Base-by-base conservation (phyloP, 2,888 invertebrate species). In the Netelia inedita region DNA sequence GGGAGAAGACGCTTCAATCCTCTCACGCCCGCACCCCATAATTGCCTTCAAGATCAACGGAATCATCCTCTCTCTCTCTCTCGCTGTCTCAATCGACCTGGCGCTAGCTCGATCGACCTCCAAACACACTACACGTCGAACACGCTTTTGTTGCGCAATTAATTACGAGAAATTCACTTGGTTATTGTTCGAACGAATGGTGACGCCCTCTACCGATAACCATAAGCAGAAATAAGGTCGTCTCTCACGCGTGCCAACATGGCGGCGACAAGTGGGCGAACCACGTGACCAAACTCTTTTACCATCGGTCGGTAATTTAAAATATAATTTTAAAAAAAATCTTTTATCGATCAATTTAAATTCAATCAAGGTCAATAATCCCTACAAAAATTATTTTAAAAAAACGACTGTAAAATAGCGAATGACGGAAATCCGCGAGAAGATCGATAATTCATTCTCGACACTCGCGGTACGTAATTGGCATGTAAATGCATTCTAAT, bases 401-500 rank as follows among this genome's bases (percentile, higher is more conserved):
- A n/a, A n/a, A 23, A 23, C 23, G 23, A 23, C 23, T 1, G 11
- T 8, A 43, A 11, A 43, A 14, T 21, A 1, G 1, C n/a, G 57
- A 57, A 21, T 57, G 9, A 9, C 8, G 19, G 16, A 57, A 19
- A 57, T 6, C 9, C 21, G 57, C 1, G 10, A 57, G 19, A 57
- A 9, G 55, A 19, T 19, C 14, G 57, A 78, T 68, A 59, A 57
- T 55, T 21, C 19, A 1, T 21, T 57, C 41, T 16, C 28, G 46
- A 57, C 21, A 16, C 19, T 57, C 50, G 11, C 10, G 35, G 6
- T 55, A 21, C 11, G 35, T 79, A 65, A 72, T 63, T 79, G 63
- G 41, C 63, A 46, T 16, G 53, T 72, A 55, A 79, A 79, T 79
- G 79, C 63, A 79, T 81, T 86, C 90, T 92, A 57, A 92, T 91